These are phyloP conservation scores for Channa argus DNA, from an alignment of 2,113 vertebrate genomes.

Conservation along the genomic window DNA sequence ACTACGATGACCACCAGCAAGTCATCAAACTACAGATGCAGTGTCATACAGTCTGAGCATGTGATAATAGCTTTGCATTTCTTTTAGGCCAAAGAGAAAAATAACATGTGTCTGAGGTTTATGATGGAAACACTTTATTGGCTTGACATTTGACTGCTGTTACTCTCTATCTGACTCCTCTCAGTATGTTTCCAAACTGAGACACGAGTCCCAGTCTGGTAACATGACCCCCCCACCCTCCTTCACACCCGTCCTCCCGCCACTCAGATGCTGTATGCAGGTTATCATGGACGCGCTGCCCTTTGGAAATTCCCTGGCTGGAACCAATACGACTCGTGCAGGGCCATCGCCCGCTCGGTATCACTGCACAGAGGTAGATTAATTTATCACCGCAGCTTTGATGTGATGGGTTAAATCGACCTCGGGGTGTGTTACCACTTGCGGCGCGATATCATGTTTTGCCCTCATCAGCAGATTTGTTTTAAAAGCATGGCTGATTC, in stretches of 20 bases:
- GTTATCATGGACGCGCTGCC: conserved; percentile 67
- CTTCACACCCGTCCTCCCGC: conserved; percentile 7
- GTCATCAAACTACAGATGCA: conserved; percentile 24
- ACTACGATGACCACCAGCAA: conserved; percentile 30
- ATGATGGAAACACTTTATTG: conserved; percentile 15
- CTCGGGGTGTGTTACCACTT: neutral
- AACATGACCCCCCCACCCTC: conserved; percentile 52
- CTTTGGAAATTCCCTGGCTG: conserved; percentile 70
- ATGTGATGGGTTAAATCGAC: conserved; percentile 32
- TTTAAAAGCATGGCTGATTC: neutral
- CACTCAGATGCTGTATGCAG: conserved; percentile 37
- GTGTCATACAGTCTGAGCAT: neutral
- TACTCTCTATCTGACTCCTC: neutral
- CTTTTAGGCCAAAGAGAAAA: conserved; percentile 16
- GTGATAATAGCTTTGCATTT: conserved; percentile 10
- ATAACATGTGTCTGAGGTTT: neutral
- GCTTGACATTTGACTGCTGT: conserved; percentile 45
- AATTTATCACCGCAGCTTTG: conserved; percentile 53
- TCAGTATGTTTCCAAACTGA: conserved; percentile 54
- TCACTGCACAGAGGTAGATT: conserved; percentile 31
- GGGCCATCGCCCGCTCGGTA: conserved; percentile 20
- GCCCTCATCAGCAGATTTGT: conserved; percentile 32
- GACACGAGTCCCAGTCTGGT: conserved; percentile 45
- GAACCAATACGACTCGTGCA: conserved; percentile 19
- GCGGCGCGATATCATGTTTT: conserved; percentile 30